Evolutionary conservation across 2,113 vertebrate genomes (phyloP).

Genomic region (Galeopterus variegatus): DNA sequence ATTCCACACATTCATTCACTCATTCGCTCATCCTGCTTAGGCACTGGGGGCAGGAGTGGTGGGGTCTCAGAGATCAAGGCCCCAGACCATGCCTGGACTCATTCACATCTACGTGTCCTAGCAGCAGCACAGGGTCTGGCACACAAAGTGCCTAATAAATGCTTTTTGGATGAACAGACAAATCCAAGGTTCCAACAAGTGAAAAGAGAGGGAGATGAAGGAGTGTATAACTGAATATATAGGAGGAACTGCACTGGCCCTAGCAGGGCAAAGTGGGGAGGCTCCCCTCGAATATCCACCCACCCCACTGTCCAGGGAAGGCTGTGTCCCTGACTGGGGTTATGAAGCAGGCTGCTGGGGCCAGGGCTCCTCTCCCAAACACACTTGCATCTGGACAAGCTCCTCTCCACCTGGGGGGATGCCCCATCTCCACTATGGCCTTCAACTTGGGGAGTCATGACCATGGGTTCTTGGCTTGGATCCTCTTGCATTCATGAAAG

Average conservation of each 20-base stretch:
- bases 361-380: not conserved
- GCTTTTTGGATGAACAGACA: not conserved
- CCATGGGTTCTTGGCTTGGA: not conserved
- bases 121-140: not conserved
- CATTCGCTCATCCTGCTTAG: not conserved
- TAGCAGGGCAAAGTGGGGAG: too few species aligned
- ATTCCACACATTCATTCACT: not conserved
- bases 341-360: not conserved
- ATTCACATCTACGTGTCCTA: not conserved
- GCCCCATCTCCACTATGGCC: not conserved
- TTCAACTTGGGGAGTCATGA: not conserved
- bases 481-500: not conserved
- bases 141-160: not conserved
- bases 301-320: not conserved
- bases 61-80: not conserved
- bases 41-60: not conserved
- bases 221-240: not conserved
- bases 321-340: not conserved
- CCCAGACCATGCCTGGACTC: not conserved
- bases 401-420: not conserved
- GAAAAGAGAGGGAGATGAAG: not conserved
- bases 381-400: not conserved
- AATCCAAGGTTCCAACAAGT: slow-evolving; percentile 6
- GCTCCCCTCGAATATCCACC: not conserved
- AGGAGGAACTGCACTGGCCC: not conserved